Evolutionary conservation across 1,140 invertebrate species (phyloP).

Genomic region (Sipha flava): DNA sequence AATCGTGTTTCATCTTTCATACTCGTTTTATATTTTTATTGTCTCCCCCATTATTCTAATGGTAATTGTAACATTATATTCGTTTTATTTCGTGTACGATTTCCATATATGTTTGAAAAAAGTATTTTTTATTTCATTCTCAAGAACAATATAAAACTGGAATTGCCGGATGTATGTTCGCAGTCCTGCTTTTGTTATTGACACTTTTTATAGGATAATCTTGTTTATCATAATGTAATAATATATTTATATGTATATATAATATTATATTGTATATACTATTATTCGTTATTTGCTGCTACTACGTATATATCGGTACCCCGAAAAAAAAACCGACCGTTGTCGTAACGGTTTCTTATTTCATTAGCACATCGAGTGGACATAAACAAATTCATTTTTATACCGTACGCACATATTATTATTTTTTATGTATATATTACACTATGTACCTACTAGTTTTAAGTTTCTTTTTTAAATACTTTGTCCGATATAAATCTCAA

Average conservation of each 20-base stretch:
- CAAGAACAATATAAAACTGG: slow-evolving; percentile 19
- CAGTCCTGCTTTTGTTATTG: not conserved
- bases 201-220: slow-evolving; percentile 9
- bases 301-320: not conserved
- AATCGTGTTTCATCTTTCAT: slow-evolving; percentile 28
- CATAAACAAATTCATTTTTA: not conserved
- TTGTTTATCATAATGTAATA: not conserved
- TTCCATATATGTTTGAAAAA: slow-evolving; percentile 2
- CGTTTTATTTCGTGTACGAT: slow-evolving; percentile 23
- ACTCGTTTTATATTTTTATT: not conserved
- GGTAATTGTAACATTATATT: slow-evolving; percentile 31
- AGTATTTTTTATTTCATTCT: not conserved
- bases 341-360: not conserved
- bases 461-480: too few relatives aligned
- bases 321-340: not conserved
- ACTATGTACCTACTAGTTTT: too few relatives aligned
- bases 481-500: too few relatives aligned
- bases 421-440: too few relatives aligned
- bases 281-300: not conserved
- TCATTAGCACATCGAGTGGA: not conserved
- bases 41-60: slow-evolving; percentile 12
- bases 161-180: slow-evolving; percentile 24
- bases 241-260: too few relatives aligned
- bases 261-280: not conserved
- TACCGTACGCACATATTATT: too few relatives aligned